Evolutionary conservation across 2,113 vertebrate species (phyloP).

Genomic region (Pelobates fuscus): DNA sequence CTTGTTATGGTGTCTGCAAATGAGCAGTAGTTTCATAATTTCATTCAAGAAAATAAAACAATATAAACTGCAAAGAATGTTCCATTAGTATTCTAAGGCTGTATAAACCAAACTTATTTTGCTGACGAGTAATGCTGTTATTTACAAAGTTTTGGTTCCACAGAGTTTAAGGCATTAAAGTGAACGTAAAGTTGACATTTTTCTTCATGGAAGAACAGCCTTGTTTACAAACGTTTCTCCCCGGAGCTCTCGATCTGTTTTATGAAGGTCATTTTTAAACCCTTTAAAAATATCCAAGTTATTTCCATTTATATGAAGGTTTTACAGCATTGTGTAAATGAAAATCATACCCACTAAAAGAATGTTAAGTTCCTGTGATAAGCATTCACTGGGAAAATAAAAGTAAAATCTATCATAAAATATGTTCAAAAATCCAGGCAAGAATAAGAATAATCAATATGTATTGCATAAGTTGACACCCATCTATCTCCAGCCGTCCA

Average conservation of each 20-base stretch:
- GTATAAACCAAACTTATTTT: constrained; percentile 27
- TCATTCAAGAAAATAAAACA: neutral
- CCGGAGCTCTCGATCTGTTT: constrained; percentile 31
- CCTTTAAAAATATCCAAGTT: constrained; percentile 33
- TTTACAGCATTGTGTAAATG: neutral
- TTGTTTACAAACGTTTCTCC: constrained; percentile 48
- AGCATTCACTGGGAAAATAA: constrained; percentile 5
- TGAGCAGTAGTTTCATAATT: too few species aligned
- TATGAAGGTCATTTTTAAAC: constrained; percentile 53
- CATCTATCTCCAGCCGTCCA: too few species aligned
- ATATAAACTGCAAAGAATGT: constrained; percentile 17
- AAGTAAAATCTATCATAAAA: neutral
- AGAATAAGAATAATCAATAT: too few species aligned
- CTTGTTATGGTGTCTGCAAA: too few species aligned
- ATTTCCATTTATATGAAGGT: constrained; percentile 41
- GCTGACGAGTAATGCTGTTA: constrained; percentile 19
- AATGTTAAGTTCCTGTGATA: constrained; percentile 28
- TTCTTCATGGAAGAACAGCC: constrained; percentile 40
- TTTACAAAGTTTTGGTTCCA: constrained; percentile 16
- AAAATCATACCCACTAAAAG: constrained; percentile 13
- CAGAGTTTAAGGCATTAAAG: constrained; percentile 40
- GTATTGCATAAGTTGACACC: too few species aligned
- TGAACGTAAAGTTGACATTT: constrained; percentile 32
- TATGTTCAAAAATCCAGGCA: neutral
- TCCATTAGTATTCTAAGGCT: constrained; percentile 6